phyloP scores from a whole-genome alignment of 2,113 vertebrate genomes.

The Nycticorax nycticorax region DNA sequence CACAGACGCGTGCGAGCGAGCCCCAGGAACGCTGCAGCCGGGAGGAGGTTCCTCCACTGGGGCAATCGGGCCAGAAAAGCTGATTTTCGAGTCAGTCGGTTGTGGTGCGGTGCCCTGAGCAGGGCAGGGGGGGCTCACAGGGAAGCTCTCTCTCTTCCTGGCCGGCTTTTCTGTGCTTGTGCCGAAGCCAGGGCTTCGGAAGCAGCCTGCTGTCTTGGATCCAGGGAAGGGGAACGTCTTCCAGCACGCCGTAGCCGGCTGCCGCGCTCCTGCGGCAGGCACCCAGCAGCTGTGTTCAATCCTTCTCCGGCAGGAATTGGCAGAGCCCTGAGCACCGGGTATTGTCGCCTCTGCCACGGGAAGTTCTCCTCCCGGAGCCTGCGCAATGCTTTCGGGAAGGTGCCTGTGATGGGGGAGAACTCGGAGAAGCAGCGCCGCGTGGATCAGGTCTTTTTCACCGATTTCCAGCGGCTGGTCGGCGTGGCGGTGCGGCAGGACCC shows the following conservation, averaged over 20 bases:
- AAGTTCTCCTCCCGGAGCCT: slow-evolving; percentile 90
- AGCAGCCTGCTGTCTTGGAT: no score
- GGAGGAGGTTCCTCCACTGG: neutral
- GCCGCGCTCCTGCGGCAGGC: no score
- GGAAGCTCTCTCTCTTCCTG: neutral
- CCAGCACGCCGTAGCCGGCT: accelerated
- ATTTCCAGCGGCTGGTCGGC: slow-evolving; percentile 91
- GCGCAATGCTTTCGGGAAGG: slow-evolving; percentile 82
- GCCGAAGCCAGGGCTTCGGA: neutral
- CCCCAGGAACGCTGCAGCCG: accelerated
- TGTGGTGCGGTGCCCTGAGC: accelerated
- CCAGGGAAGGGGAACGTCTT: neutral
- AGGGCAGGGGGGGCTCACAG: no score
- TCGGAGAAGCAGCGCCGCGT: slow-evolving; percentile 70
- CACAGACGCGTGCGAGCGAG: neutral
- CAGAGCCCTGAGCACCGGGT: slow-evolving; percentile 72
- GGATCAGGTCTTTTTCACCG: slow-evolving; percentile 82
- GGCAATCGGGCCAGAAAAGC: neutral
- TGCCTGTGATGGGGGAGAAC: slow-evolving; percentile 64
- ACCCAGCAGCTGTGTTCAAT: accelerated
- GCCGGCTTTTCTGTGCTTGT: accelerated
- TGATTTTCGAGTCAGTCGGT: neutral
- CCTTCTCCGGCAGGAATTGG: slow-evolving; percentile 61
- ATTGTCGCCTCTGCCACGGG: slow-evolving; percentile 94
- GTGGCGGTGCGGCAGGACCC: slow-evolving; percentile 86